Conservation (phyloP, 2,113 vertebrate species). For the Cebidichthys violaceus region DNA sequence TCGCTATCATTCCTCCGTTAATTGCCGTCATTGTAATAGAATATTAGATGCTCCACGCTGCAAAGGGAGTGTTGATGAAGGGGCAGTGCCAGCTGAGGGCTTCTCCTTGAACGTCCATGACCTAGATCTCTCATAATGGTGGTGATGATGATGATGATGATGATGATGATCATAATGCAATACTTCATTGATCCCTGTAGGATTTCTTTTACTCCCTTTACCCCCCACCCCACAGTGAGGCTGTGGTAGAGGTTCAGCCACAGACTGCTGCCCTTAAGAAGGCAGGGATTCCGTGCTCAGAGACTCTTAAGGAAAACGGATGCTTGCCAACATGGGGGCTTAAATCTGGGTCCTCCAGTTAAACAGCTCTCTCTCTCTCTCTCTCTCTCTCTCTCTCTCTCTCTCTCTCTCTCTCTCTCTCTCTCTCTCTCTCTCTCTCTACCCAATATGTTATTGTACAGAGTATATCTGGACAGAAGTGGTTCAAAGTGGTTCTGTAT, state of each 20-base stretch:
- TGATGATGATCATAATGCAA: constrained; percentile 61
- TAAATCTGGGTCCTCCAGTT: constrained; percentile 52
- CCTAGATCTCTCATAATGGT: constrained; percentile 59
- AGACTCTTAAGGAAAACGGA: constrained; percentile 52
- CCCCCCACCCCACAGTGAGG: background rate
- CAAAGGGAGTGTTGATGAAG: constrained; percentile 71
- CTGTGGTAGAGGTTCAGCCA: constrained; percentile 9
- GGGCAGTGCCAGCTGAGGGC: constrained; percentile 58
- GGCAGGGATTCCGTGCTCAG: constrained; percentile 25
- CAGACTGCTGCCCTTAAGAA: constrained; percentile 24
- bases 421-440: constrained; percentile 21
- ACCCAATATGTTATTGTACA: constrained; percentile 30
- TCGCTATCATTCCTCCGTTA: constrained; percentile 78
- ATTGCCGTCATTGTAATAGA: constrained; percentile 80
- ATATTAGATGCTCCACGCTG: constrained; percentile 71
- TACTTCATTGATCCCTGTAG: constrained; percentile 58
- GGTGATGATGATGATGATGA: constrained; percentile 51
- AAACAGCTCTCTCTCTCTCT: constrained; percentile 25
- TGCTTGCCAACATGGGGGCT: constrained; percentile 54
- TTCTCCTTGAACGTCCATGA: constrained; percentile 72
- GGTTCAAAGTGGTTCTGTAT: constrained; percentile 32
- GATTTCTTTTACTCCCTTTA: constrained; percentile 28
- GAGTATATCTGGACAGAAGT: constrained; percentile 8
- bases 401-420: constrained; percentile 18
- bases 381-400: constrained; percentile 12